A percentile compares a stretch with the other conserved stretches of the same genome.
Evolutionary conservation across 2,888 invertebrate genomes (phyloP).

Genomic region (Scotopteryx bipunctaria): DNA sequence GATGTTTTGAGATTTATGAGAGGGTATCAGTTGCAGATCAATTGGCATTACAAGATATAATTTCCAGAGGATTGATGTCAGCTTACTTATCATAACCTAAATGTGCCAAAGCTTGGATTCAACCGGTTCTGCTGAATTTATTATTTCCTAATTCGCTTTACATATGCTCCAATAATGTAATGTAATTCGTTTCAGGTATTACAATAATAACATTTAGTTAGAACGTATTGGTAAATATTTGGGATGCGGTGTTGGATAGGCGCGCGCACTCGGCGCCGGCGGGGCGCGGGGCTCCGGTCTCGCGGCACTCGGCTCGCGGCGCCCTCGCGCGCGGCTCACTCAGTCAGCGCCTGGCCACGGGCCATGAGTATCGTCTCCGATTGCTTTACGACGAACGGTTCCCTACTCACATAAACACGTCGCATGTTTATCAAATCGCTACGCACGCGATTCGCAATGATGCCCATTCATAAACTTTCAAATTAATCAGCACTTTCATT

Average conservation of each 20-base stretch:
- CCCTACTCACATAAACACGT: constrained; percentile 60
- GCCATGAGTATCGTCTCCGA: constrained; percentile 54
- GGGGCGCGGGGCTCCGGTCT: constrained; percentile 54
- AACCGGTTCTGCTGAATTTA: background rate
- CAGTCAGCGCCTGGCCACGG: constrained; percentile 70
- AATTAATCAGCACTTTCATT: constrained; percentile 45
- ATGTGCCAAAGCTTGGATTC: background rate
- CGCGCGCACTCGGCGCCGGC: constrained; percentile 67
- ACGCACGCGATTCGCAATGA: constrained; percentile 42
- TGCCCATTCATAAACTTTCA: constrained; percentile 50
- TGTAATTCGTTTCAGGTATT: constrained; percentile 15
- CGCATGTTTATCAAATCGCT: constrained; percentile 52
- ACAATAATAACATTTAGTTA: constrained; percentile 42
- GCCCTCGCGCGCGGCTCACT: constrained; percentile 67
- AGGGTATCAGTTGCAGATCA: constrained; percentile 8
- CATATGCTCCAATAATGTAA: background rate
- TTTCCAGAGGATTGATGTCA: too few species aligned
- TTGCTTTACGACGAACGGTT: constrained; percentile 55
- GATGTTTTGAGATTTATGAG: constrained; percentile 15
- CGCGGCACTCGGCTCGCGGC: constrained; percentile 61
- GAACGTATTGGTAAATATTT: constrained; percentile 53
- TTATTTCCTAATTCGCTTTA: background rate
- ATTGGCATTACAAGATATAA: constrained; percentile 7
- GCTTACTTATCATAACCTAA: background rate
- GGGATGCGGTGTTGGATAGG: constrained; percentile 58